Evolutionary conservation across 2,888 invertebrate genomes (phyloP).

Genomic region (Shargacucullia verbasci): DNA sequence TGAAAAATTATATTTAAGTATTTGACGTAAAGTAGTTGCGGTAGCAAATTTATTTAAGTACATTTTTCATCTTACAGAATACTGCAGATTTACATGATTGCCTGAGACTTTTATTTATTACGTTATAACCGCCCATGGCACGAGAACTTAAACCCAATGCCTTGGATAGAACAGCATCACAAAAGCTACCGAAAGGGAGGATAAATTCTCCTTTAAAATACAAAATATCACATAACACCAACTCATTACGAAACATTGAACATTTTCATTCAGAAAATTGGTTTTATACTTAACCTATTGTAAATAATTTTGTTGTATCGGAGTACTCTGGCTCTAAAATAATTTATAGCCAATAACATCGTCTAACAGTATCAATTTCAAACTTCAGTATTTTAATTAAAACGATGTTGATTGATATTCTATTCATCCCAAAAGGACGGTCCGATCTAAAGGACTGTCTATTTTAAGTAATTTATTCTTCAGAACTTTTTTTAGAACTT

Average conservation of each 20-base stretch:
- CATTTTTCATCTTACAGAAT: no score
- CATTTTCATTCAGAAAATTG: constrained; percentile 9
- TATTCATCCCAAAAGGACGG: constrained; percentile 17
- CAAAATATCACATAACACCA: background rate
- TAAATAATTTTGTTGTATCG: constrained; percentile 6
- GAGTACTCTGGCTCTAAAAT: constrained; percentile 18
- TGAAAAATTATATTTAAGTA: no score
- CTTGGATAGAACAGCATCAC: no score
- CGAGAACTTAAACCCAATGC: no score
- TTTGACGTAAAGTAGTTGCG: no score
- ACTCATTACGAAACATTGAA: constrained; percentile 4
- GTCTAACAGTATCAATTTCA: constrained; percentile 16
- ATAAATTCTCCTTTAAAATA: no score
- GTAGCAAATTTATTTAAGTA: no score
- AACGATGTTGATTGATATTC: constrained; percentile 24
- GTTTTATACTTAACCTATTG: constrained; percentile 12
- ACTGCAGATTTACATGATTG: no score
- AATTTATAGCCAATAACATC: constrained; percentile 26
- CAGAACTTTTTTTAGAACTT: background rate
- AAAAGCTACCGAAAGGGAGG: no score
- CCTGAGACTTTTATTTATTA: no score
- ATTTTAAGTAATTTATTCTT: constrained; percentile 27
- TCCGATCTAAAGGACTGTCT: background rate
- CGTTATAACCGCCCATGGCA: no score
- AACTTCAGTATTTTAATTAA: constrained; percentile 41